Conservation (phyloP, 2,888 invertebrate species). For the Linnaemya vulpina region DNA sequence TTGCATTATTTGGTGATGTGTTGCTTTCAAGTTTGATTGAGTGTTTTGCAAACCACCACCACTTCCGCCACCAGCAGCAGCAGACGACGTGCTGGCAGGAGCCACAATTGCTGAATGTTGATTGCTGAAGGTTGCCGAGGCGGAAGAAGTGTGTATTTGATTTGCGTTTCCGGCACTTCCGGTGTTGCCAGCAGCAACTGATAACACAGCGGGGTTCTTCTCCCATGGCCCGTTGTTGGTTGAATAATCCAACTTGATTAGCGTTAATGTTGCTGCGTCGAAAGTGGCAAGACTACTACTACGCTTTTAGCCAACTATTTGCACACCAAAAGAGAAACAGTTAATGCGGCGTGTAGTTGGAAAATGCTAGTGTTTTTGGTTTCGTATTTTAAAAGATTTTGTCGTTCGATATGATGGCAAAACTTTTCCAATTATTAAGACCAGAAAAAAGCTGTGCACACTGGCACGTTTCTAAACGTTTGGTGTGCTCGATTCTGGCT, state of each 20-base stretch:
- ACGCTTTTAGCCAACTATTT: background rate
- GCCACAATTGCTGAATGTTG: conserved; percentile 67
- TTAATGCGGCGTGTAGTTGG: background rate
- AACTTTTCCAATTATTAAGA: conserved; percentile 60
- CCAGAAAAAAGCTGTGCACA: background rate
- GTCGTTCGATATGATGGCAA: conserved; percentile 32
- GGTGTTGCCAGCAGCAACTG: conserved; percentile 75
- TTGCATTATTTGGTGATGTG: conserved; percentile 72
- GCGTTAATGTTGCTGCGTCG: conserved; percentile 1
- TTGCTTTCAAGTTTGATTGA: conserved; percentile 65
- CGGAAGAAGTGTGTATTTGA: conserved; percentile 71
- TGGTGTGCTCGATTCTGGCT: conserved; percentile 1
- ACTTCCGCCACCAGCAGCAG: conserved; percentile 37
- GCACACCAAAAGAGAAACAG: background rate
- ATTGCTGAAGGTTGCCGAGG: conserved; percentile 46
- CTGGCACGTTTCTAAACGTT: conserved; percentile 29
- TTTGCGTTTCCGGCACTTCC: conserved; percentile 76
- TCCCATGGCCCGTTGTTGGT: conserved; percentile 80
- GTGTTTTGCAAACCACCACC: conserved; percentile 57
- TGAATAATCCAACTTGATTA: conserved; percentile 79
- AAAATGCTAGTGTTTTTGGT: background rate
- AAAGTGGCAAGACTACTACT: background rate
- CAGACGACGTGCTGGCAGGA: conserved; percentile 31
- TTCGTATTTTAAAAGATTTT: conserved; percentile 29
- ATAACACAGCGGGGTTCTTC: conserved; percentile 76